Evolutionary conservation across 2,888 invertebrate species (phyloP).

Genomic region (Herminia tarsipennalis): DNA sequence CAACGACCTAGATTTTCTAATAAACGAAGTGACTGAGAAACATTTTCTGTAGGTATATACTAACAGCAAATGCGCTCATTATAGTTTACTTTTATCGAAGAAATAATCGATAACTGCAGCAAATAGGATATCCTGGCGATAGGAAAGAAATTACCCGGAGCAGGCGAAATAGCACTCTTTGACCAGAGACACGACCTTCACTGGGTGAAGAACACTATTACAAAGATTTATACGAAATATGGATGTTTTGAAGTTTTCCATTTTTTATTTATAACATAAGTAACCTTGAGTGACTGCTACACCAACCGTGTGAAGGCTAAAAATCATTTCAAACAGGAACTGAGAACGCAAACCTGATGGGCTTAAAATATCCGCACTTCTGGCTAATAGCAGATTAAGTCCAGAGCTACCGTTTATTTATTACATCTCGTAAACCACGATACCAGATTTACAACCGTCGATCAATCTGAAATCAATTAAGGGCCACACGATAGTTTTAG

Average conservation of each 20-base stretch:
- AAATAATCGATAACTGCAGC: no score
- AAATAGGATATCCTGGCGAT: no score
- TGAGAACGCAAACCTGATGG: not conserved
- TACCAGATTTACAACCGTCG: conserved; percentile 28
- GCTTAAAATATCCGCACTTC: conserved; percentile 9
- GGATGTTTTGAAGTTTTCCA: no score
- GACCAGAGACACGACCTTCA: no score
- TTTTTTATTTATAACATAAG: no score
- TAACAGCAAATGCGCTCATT: conserved; percentile 8
- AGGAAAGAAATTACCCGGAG: no score
- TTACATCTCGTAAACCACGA: conserved; percentile 21
- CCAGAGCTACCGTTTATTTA: conserved; percentile 19
- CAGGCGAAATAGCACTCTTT: no score
- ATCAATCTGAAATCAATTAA: conserved; percentile 37
- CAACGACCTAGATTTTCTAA: conserved; percentile 37
- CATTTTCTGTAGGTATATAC: conserved; percentile 11
- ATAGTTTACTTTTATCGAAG: no score
- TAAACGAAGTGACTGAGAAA: conserved; percentile 23
- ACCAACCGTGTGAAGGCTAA: no score
- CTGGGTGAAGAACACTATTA: no score
- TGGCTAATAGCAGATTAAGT: conserved; percentile 2
- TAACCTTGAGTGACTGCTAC: no score
- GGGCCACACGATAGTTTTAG: conserved; percentile 14
- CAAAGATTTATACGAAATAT: no score
- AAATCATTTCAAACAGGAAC: not conserved